A percentile compares a stretch with the other conserved stretches of the same genome.
Conservation (phyloP, 2,797 vertebrate genomes). For the Limosa lapponica region DNA sequence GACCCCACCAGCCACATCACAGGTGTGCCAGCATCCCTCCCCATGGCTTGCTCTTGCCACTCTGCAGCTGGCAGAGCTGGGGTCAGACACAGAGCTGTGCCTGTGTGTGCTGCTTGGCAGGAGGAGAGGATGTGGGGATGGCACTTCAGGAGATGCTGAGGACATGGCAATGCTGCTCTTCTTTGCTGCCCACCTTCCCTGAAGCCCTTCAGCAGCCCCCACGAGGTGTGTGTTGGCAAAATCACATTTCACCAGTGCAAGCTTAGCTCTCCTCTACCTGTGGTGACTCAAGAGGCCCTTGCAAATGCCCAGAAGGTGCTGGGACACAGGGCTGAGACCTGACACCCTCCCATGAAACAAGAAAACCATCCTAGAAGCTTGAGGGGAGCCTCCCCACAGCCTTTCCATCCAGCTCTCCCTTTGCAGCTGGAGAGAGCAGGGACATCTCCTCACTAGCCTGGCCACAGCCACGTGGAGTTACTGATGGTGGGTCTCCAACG, state of each 20-base stretch:
- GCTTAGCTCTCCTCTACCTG: not conserved
- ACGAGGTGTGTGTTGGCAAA: rapidly evolving
- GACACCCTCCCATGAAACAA: not conserved
- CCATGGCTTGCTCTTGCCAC: rapidly evolving
- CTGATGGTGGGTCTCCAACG: rapidly evolving
- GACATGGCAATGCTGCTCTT: not conserved
- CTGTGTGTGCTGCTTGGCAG: not conserved
- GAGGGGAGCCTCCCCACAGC: not conserved
- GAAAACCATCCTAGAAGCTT: not conserved
- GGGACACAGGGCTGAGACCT: rapidly evolving
- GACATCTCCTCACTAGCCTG: not conserved
- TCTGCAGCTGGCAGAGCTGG: not conserved
- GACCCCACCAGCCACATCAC: not conserved
- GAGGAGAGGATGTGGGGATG: not conserved
- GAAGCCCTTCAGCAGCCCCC: rapidly evolving
- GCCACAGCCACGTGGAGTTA: not conserved
- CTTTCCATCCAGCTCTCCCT: not conserved
- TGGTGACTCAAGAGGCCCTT: not conserved
- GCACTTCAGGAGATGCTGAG: rapidly evolving
- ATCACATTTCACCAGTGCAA: not conserved
- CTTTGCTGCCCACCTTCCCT: rapidly evolving
- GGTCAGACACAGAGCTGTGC: not conserved
- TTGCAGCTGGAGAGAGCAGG: not conserved
- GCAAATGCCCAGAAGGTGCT: not conserved
- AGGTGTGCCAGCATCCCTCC: not conserved